A percentile compares a stretch with the other conserved stretches of the same genome.
Conservation (phyloP, 1,140 invertebrate genomes). For the Teleopsis dalmanni region DNA sequence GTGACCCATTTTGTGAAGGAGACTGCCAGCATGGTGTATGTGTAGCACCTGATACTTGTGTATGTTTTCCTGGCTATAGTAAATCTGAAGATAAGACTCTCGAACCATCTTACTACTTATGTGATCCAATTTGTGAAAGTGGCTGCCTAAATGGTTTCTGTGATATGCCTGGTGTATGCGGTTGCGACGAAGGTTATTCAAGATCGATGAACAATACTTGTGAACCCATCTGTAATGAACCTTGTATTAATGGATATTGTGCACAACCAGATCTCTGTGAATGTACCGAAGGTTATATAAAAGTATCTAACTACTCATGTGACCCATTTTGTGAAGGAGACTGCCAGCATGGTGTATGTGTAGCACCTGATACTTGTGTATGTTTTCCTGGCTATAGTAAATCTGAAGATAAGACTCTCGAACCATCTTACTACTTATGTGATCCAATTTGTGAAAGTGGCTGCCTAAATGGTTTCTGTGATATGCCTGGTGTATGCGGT, state of each 20-base stretch:
- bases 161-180: conserved; percentile 45
- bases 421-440: no score
- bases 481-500: conserved; percentile 46
- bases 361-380: not conserved
- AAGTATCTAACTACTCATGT: not conserved
- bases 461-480: conserved; percentile 41
- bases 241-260: conserved; percentile 46
- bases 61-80: not conserved
- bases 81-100: not conserved
- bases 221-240: conserved; percentile 14
- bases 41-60: not conserved
- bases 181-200: conserved; percentile 54
- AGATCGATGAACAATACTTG: not conserved
- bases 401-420: no score
- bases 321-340: not conserved
- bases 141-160: conserved; percentile 40
- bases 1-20: not conserved
- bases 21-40: conserved; percentile 7
- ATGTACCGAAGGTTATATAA: not conserved
- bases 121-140: not conserved
- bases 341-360: conserved; percentile 7
- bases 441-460: no score
- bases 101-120: not conserved
- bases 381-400: not conserved
- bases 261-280: conserved; percentile 43